These are phyloP conservation scores for Blastomussa wellsi DNA, from an alignment of 92 coral and sea anemone species.

Conservation along the genomic window DNA sequence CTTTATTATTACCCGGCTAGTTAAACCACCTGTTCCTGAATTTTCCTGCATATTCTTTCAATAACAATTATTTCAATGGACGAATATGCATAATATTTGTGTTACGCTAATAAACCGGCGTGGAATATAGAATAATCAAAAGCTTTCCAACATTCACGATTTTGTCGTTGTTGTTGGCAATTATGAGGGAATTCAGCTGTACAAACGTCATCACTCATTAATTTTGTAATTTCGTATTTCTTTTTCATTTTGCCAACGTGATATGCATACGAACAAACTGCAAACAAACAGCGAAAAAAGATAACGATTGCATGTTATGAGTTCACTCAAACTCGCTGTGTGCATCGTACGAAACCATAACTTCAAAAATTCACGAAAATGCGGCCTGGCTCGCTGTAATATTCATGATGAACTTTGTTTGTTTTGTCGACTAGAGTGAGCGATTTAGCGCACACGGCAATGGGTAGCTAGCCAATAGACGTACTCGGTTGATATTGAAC, in stretches of 20 bases:
- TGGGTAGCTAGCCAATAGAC: not conserved
- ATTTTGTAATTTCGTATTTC: not conserved
- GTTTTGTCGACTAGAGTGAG: not conserved
- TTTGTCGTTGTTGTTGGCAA: not conserved
- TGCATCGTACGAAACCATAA: not conserved
- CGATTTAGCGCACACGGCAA: not conserved
- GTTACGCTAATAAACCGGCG: not conserved
- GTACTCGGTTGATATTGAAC: not conserved
- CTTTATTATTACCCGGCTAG: not conserved
- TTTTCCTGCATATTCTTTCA: not conserved
- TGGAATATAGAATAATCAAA: not conserved
- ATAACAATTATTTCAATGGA: not conserved
- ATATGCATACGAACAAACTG: not conserved
- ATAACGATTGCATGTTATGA: not conserved
- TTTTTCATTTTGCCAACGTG: not conserved
- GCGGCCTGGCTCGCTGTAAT: not conserved
- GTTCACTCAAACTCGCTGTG: not conserved
- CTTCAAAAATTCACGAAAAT: constrained; percentile 17
- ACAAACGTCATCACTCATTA: not conserved
- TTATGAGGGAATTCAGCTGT: not conserved
- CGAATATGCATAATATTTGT: not conserved
- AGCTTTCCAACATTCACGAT: not conserved
- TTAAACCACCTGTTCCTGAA: not conserved
- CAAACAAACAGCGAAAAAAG: not conserved
- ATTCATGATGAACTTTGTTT: not conserved